A percentile compares a stretch with the other conserved stretches of the same genome.
phyloP scores from a whole-genome alignment of 1,140 invertebrate genomes.

The Scaptomyza graminum region DNA sequence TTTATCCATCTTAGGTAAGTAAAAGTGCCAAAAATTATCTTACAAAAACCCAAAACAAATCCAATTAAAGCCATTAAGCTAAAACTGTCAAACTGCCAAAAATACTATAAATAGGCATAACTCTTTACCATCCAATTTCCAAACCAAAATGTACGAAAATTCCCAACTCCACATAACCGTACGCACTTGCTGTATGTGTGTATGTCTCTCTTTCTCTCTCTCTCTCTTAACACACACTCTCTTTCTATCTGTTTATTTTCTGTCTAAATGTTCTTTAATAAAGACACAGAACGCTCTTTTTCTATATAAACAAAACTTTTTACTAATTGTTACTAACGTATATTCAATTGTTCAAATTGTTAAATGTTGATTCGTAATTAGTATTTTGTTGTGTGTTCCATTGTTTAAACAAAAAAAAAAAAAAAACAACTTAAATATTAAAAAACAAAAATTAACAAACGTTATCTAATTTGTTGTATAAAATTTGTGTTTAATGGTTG shows the following conservation, averaged over 20 bases:
- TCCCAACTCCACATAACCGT: slow-evolving; percentile 28
- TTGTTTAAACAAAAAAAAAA: slow-evolving; percentile 33
- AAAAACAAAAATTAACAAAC: slow-evolving; percentile 31
- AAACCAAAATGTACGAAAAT: slow-evolving; percentile 49
- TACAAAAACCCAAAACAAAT: slow-evolving; percentile 20
- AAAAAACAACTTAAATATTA: slow-evolving; percentile 25
- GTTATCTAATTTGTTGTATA: slow-evolving; percentile 42
- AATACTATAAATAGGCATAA: slow-evolving; percentile 23
- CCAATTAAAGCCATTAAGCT: slow-evolving; percentile 28
- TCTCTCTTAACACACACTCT: slow-evolving; percentile 30
- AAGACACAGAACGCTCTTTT: slow-evolving; percentile 59
- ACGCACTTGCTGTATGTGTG: slow-evolving; percentile 56
- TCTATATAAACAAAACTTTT: slow-evolving; percentile 49
- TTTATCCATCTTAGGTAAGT: slow-evolving; percentile 97
- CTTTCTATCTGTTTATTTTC: slow-evolving; percentile 33
- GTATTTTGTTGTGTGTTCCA: slow-evolving; percentile 38
- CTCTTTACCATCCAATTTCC: slow-evolving; percentile 52
- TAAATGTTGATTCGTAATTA: slow-evolving; percentile 66
- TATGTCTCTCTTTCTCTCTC: slow-evolving; percentile 28
- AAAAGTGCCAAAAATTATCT: slow-evolving; percentile 65
- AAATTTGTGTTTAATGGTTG: slow-evolving; percentile 42
- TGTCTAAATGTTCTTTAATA: slow-evolving; percentile 34
- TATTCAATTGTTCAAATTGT: slow-evolving; percentile 57
- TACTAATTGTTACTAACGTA: slow-evolving; percentile 73
- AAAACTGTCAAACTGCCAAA: slow-evolving; percentile 44